Conservation (phyloP, 1,140 invertebrate genomes). For the Meteorus sp. region DNA sequence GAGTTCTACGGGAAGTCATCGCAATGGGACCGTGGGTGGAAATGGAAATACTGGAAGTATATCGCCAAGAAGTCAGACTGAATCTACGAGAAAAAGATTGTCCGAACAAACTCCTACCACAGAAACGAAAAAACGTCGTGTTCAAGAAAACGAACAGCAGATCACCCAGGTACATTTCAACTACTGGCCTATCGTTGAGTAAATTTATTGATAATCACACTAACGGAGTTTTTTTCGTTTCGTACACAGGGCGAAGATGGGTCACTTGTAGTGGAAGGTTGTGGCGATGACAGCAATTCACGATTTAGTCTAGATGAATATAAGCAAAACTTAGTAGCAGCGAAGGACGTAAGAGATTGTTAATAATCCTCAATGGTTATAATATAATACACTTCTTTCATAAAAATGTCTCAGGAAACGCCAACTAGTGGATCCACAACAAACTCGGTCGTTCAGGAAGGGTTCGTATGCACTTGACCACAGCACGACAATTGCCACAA, state of each 20-base stretch:
- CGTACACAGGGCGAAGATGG: constrained; percentile 43
- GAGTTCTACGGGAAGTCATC: constrained; percentile 41
- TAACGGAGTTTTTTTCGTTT: constrained; percentile 7
- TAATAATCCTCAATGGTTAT: constrained; percentile 10
- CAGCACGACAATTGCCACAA: constrained; percentile 32
- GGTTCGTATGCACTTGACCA: constrained; percentile 53
- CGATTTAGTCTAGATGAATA: constrained; percentile 52
- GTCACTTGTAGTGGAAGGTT: constrained; percentile 43
- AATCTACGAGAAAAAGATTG: constrained; percentile 37
- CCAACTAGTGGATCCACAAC: constrained; percentile 38
- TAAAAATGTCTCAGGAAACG: constrained; percentile 36
- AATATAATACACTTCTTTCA: constrained; percentile 17
- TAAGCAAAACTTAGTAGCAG: constrained; percentile 42
- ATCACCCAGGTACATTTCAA: constrained; percentile 35
- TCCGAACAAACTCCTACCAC: constrained; percentile 42
- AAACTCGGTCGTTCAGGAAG: constrained; percentile 49
- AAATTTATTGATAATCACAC: background rate
- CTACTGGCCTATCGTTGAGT: no score
- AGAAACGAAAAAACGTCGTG: constrained; percentile 42
- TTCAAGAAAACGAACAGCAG: constrained; percentile 41
- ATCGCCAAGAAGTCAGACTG: constrained; percentile 39
- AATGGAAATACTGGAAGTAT: constrained; percentile 42
- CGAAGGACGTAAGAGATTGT: constrained; percentile 50
- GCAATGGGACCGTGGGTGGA: constrained; percentile 42
- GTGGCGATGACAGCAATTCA: constrained; percentile 52